Evolutionary conservation across 2,113 vertebrate species (phyloP), one percentile per base, ranked within the genome.

Genomic region (Pleuronectes platessa): DNA sequence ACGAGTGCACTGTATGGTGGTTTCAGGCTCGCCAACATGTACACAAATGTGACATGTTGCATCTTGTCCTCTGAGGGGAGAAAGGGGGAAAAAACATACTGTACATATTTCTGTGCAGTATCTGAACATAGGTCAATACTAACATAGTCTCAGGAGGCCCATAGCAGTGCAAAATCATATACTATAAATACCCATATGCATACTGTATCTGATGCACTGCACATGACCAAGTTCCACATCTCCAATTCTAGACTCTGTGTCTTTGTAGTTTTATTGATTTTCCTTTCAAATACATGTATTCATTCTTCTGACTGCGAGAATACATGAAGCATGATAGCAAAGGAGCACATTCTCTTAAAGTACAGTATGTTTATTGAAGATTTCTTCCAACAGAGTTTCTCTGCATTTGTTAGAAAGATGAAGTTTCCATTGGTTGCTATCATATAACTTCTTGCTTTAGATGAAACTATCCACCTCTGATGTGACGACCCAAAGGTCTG

Each of bases 1-100:
- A 74, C 67, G 73, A 84, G 26, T 42, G 66, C 62, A 80, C 79
- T 78, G 75, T 85, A 80, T 64, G 27, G 47, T 49, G 42, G 60
- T 76, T 79, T 82, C 74, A 49, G 27, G 66, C 55, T 71, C 15
- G 60, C 76, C 63, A 79, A 62, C 81, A 62, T 40, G 73, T 45
- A 74, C 73, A 71, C 76, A 69, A 81, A 91, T 77, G 80, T 92
- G 92, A 92, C 89, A 88, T 82, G 78, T 85, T 70, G 79, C 80
- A 92, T 89, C 69, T 78, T 60, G 26, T 78, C 72, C 83, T 76
- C 67, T 47, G 53, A 73, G 71, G 60, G 71, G 70, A 74, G 23
- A 24, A 67, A 37, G 9, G 49, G 49, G 67, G 42, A 61, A 64
- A 60, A 68, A 60, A 68, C 55, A 74, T 76, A 45, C 67, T 40